Percentiles rank a stretch among this genome's conserved stretches.
Evolutionary conservation across 1,140 invertebrate genomes (phyloP).

Genomic region (Drosophila sulfurigaster): DNA sequence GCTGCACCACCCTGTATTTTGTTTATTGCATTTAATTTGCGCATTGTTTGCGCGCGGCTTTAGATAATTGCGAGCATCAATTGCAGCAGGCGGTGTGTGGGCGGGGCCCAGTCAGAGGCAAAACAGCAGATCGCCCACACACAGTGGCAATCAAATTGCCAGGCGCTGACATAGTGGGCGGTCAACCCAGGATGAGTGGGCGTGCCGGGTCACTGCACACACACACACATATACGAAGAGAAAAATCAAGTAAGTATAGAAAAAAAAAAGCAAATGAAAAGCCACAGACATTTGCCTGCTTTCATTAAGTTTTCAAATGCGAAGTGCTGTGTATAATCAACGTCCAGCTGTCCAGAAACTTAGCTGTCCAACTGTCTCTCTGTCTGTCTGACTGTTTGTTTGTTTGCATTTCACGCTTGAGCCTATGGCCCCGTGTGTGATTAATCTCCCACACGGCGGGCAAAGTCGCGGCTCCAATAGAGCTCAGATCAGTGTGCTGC

Average conservation of each 20-base stretch:
- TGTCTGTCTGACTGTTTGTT: slow-evolving; percentile 38
- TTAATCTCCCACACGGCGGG: slow-evolving; percentile 67
- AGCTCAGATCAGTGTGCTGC: slow-evolving; percentile 54
- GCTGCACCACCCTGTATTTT: slow-evolving; percentile 34
- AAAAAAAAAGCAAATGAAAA: slow-evolving; percentile 36
- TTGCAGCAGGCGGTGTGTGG: slow-evolving; percentile 51
- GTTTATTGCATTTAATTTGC: slow-evolving; percentile 82
- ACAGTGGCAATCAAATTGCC: slow-evolving; percentile 76
- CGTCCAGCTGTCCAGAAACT: slow-evolving; percentile 46
- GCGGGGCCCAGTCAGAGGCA: slow-evolving; percentile 25
- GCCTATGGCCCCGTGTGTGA: slow-evolving; percentile 62
- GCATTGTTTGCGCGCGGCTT: slow-evolving; percentile 77
- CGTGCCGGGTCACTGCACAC: slow-evolving; percentile 41
- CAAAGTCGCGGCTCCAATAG: slow-evolving; percentile 28
- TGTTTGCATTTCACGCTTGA: slow-evolving; percentile 76
- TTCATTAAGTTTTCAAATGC: slow-evolving; percentile 77
- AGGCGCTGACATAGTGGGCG: slow-evolving; percentile 54
- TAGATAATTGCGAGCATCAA: slow-evolving; percentile 78
- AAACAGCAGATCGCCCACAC: slow-evolving; percentile 44
- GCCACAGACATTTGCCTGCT: slow-evolving; percentile 68
- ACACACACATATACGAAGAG: slow-evolving; percentile 26
- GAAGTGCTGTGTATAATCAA: slow-evolving; percentile 70
- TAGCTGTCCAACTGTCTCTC: slow-evolving; percentile 2
- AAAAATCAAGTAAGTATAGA: not conserved
- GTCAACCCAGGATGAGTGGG: slow-evolving; percentile 18